Evolutionary conservation across 2,888 invertebrate genomes (phyloP), one percentile per base, ranked within the genome.

Genomic region (Nymphalis c-album): DNA sequence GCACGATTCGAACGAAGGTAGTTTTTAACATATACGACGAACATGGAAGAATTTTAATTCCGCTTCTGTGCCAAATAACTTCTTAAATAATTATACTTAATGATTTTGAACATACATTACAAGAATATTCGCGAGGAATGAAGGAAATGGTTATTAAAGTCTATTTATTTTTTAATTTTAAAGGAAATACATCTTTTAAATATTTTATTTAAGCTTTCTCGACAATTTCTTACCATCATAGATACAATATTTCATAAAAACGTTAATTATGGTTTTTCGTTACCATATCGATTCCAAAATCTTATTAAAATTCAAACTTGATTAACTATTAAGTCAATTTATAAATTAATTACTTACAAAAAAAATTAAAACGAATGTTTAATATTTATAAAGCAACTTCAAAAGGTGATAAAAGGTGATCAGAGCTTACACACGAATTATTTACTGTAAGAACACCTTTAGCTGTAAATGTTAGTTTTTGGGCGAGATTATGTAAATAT

Each of bases 21-120:
- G 40, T 40, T 40, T 13, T 57, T 40, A 57, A 57, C 40, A 57
- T 57, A 40, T 57, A 40, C 40, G 35, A 40, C 40, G 35, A 40
- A 57, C 57, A 40, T 40, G 57, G 40, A 40, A 40, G 57, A 57
- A 57, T 57, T 40, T 57, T 35, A 40, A 40, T 57, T 17, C 18
- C n/a, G 40, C 10, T 6, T 13, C 57, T 35, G 57, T 40, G 57
- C 57, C 57, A 57, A 57, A 57, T 57, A 57, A 57, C 57, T 57
- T 57, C 8, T 40, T 40, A n/a, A n/a, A n/a, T 57, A 57, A 57
- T 57, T n/a, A 20, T 20, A 57, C 57, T 57, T 40, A 57, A 57
- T 35, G 18, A 40, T 57, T n/a, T n/a, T 18, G 31, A 40, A 57
- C n/a, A 57, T 40, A 2, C 40, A 40, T 57, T 35, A 18, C 57